These are phyloP conservation scores for Mormyrus hasselquistii DNA, from an alignment of 2,797 vertebrate species.

Conservation along the genomic window DNA sequence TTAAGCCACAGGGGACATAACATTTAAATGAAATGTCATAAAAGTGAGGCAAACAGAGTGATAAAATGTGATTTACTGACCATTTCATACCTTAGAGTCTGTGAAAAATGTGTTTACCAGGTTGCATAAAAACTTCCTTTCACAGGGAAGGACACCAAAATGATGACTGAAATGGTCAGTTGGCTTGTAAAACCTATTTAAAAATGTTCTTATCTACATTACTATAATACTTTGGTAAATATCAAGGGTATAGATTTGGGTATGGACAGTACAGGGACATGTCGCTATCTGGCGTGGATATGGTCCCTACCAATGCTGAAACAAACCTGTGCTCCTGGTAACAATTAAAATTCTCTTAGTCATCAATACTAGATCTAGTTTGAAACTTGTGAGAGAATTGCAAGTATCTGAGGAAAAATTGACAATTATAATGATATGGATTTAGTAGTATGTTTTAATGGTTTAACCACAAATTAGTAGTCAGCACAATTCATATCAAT, in stretches of 20 bases:
- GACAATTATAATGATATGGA: background rate
- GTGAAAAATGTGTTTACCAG: background rate
- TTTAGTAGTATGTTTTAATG: background rate
- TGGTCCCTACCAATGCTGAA: background rate
- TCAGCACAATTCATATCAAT: constrained; percentile 8
- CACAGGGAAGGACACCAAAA: too few relatives aligned
- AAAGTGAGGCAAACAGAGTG: background rate
- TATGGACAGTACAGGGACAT: background rate
- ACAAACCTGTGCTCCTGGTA: background rate
- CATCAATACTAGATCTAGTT: background rate
- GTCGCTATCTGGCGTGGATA: background rate
- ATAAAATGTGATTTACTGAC: background rate
- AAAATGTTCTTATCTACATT: background rate
- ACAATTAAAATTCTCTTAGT: background rate
- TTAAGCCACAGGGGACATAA: background rate
- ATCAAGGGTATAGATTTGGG: background rate
- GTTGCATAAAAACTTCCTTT: background rate
- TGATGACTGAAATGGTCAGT: too few relatives aligned
- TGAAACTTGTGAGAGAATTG: background rate
- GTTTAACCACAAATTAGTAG: background rate
- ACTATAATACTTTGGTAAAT: background rate
- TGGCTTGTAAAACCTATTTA: too few relatives aligned
- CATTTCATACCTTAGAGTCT: background rate
- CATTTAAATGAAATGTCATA: background rate
- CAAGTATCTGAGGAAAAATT: background rate